Evolutionary conservation across 2,888 invertebrate species (phyloP).

Genomic region (Drosophila neonasuta): DNA sequence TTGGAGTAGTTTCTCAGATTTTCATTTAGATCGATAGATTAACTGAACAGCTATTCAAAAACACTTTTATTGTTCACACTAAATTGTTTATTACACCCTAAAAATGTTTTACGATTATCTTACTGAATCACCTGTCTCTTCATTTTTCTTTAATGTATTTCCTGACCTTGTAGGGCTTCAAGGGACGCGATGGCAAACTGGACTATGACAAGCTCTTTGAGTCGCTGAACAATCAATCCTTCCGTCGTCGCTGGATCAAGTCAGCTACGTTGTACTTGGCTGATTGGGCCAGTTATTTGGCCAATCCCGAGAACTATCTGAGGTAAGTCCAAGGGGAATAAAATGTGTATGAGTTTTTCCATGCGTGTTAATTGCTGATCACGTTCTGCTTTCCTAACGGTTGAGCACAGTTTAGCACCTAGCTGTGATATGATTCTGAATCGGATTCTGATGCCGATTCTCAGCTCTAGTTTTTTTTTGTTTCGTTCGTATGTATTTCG

Average conservation of each 20-base stretch:
- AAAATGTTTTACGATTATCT: background rate
- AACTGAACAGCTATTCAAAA: background rate
- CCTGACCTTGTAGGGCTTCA: slow-evolving; percentile 83
- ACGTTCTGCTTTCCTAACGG: slow-evolving; percentile 65
- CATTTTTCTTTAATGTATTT: background rate
- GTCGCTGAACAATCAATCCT: slow-evolving; percentile 90
- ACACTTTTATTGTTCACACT: background rate
- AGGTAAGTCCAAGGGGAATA: slow-evolving; percentile 83
- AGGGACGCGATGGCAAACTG: slow-evolving; percentile 87
- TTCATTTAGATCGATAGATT: background rate
- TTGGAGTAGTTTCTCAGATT: background rate
- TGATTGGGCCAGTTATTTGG: slow-evolving; percentile 88
- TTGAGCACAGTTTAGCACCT: slow-evolving; percentile 63
- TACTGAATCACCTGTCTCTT: background rate
- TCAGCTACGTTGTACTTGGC: slow-evolving; percentile 89
- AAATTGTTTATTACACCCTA: background rate
- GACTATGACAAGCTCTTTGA: slow-evolving; percentile 89
- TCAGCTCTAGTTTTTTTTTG: background rate
- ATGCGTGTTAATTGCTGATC: slow-evolving; percentile 58
- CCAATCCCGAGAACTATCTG: slow-evolving; percentile 89
- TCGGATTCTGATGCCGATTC: slow-evolving; percentile 17
- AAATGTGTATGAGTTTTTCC: slow-evolving; percentile 16
- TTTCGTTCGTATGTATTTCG: background rate
- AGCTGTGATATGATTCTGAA: slow-evolving; percentile 55
- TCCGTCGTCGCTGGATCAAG: slow-evolving; percentile 91